A percentile compares a stretch with the other conserved stretches of the same genome.
These are phyloP conservation scores for Steinernema carpocapsae DNA, from an alignment of 2,888 invertebrate species.

Conservation along the genomic window DNA sequence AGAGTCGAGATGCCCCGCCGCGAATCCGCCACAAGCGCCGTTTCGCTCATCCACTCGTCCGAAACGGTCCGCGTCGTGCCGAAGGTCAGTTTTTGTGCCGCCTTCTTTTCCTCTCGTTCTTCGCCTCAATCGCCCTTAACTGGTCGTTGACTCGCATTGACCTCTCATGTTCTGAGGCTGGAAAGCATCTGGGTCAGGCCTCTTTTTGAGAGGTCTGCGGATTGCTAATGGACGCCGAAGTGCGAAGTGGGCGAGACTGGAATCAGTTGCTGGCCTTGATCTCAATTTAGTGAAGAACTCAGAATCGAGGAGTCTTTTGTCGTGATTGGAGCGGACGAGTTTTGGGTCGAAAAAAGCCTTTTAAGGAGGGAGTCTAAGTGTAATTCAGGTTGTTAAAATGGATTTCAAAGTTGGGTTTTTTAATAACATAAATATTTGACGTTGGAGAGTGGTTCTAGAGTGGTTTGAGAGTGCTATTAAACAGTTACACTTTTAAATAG, in stretches of 20 bases:
- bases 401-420: too few species aligned
- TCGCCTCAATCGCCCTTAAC: neutral
- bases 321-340: too few species aligned
- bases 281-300: too few species aligned
- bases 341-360: too few species aligned
- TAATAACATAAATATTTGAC: too few species aligned
- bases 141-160: slow-evolving; percentile 34
- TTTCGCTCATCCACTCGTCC: slow-evolving; percentile 28
- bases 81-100: slow-evolving; percentile 18
- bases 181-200: slow-evolving; percentile 24
- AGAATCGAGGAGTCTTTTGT: too few species aligned
- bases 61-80: slow-evolving; percentile 14
- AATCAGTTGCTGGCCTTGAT: too few species aligned
- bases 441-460: too few species aligned
- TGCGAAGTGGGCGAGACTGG: neutral
- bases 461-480: too few species aligned
- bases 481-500: too few species aligned
- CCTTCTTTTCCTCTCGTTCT: neutral
- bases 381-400: too few species aligned
- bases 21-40: slow-evolving; percentile 25
- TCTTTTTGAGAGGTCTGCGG: slow-evolving; percentile 21
- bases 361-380: too few species aligned
- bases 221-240: slow-evolving; percentile 19
- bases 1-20: slow-evolving; percentile 1
- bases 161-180: neutral